Evolutionary conservation across 2,113 vertebrate species (phyloP).

Genomic region (Alethe castanea): DNA sequence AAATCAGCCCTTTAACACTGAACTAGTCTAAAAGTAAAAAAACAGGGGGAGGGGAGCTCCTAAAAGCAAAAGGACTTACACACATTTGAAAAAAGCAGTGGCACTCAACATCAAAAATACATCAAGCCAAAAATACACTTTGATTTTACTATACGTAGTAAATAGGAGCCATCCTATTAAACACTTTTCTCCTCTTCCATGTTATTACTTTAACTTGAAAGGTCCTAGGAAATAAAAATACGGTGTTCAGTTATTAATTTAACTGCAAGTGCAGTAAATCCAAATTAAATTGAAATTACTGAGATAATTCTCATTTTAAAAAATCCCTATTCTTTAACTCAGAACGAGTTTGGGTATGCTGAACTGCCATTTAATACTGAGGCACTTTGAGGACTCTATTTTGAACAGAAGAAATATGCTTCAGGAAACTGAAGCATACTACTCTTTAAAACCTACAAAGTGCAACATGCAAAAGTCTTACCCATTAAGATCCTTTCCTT

Average conservation of each 20-base stretch:
- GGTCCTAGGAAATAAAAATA: neutral
- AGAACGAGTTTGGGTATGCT: neutral
- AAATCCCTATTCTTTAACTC: neutral
- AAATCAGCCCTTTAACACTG: neutral
- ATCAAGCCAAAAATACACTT: neutral
- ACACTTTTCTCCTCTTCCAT: neutral
- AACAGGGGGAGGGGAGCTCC: rapidly evolving
- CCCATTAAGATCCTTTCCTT: neutral
- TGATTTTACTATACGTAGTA: neutral
- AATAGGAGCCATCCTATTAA: neutral
- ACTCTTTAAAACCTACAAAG: neutral
- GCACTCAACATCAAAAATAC: neutral
- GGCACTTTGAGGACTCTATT: neutral
- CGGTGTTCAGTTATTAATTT: neutral
- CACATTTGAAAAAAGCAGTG: neutral
- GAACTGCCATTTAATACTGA: neutral
- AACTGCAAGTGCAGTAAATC: neutral
- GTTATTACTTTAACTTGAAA: neutral
- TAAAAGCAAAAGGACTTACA: neutral
- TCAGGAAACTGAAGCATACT: neutral
- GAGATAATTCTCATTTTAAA: neutral
- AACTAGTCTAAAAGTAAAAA: neutral
- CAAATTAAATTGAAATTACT: neutral
- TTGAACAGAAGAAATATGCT: neutral
- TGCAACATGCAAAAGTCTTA: neutral